These are phyloP conservation scores for Petrolisthes manimaculis DNA, from an alignment of 2,888 invertebrate species.

Conservation along the genomic window DNA sequence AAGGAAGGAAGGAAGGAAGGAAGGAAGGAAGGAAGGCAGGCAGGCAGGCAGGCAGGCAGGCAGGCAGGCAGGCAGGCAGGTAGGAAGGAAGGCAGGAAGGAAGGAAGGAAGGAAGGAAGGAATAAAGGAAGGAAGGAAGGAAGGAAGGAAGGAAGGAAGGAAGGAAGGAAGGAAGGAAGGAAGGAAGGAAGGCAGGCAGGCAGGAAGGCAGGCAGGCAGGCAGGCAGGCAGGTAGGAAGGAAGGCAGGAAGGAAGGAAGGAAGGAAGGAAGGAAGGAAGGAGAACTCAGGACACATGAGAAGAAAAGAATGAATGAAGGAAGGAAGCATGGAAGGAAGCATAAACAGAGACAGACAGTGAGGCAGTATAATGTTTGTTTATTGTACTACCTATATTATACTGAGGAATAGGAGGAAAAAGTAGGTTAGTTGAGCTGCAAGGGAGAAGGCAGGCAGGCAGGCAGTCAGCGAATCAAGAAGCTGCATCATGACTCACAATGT, in stretches of 20 bases:
- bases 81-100: not conserved
- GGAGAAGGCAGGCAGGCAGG: too few relatives aligned
- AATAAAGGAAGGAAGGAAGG: not conserved
- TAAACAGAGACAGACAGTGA: slow-evolving; percentile 16
- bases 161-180: not conserved
- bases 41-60: not conserved
- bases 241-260: not conserved
- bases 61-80: not conserved
- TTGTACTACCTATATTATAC: too few relatives aligned
- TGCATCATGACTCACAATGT: too few relatives aligned
- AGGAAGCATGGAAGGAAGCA: not conserved
- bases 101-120: not conserved
- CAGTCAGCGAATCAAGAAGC: too few relatives aligned
- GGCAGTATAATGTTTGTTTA: not conserved
- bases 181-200: not conserved
- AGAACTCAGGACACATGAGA: not conserved
- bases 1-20: not conserved
- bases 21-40: slow-evolving; percentile 2
- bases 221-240: not conserved
- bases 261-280: not conserved
- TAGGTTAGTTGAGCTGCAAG: too few relatives aligned
- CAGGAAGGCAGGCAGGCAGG: not conserved
- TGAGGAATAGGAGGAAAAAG: too few relatives aligned
- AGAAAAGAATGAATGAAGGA: not conserved
- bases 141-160: not conserved